Evolutionary conservation across 1,140 invertebrate species (phyloP).

Genomic region (Vanessa atalanta): DNA sequence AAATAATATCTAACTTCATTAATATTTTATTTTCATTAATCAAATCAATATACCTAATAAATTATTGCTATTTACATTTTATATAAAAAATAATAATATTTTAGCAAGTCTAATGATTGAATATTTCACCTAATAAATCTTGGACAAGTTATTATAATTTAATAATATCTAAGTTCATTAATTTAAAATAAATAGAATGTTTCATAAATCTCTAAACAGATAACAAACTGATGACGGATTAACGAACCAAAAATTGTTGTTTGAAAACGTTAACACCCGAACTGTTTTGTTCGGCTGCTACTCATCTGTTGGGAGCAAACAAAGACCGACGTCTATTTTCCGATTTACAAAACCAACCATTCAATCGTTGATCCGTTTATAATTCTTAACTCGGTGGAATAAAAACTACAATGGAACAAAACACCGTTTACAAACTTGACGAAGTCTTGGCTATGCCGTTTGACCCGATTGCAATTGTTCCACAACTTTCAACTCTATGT

Average conservation of each 20-base stretch:
- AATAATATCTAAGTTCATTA: conserved; percentile 37
- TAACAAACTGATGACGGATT: conserved; percentile 57
- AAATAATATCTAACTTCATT: too few relatives aligned
- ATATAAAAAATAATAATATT: too few relatives aligned
- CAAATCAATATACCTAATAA: too few relatives aligned
- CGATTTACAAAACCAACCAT: conserved; percentile 31
- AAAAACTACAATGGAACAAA: conserved; percentile 44
- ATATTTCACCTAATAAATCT: too few relatives aligned
- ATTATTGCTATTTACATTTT: too few relatives aligned
- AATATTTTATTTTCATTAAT: too few relatives aligned
- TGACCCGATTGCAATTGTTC: conserved; percentile 38
- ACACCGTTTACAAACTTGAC: conserved; percentile 23
- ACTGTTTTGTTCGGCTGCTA: conserved; percentile 64
- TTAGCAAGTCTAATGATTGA: not conserved
- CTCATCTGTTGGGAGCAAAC: conserved; percentile 65
- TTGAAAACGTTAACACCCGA: conserved; percentile 53
- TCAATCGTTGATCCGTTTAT: conserved; percentile 15
- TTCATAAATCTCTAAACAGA: conserved; percentile 42
- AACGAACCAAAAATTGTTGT: conserved; percentile 59
- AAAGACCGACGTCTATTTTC: conserved; percentile 51
- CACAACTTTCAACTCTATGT: conserved; percentile 46
- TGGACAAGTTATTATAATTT: not conserved
- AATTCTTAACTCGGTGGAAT: conserved; percentile 38
- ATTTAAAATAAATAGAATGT: conserved; percentile 42
- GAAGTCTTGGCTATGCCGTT: conserved; percentile 31